Percentiles rank a stretch among this genome's conserved stretches.
Evolutionary conservation across 1,140 invertebrate genomes (phyloP).

Genomic region (Spodoptera frugiperda): DNA sequence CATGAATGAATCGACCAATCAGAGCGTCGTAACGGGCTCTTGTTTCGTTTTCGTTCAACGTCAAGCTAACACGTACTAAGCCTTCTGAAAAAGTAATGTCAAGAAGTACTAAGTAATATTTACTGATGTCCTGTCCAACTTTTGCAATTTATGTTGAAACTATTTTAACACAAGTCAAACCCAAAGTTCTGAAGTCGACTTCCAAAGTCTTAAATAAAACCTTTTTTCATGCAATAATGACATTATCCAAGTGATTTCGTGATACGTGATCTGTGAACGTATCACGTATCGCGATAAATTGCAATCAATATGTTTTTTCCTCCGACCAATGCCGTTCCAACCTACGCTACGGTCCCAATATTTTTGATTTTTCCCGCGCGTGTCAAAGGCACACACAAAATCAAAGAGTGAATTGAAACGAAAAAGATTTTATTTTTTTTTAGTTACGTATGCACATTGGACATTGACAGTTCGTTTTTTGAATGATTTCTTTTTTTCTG

Average conservation of each 20-base stretch:
- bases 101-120: too few relatives aligned
- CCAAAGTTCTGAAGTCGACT: neutral
- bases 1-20: too few relatives aligned
- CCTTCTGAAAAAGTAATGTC: too few relatives aligned
- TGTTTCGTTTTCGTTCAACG: too few relatives aligned
- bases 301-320: constrained; percentile 22
- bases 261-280: constrained; percentile 24
- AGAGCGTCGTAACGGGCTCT: too few relatives aligned
- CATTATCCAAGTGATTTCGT: constrained; percentile 24
- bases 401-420: constrained; percentile 6
- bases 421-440: constrained; percentile 5
- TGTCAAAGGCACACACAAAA: constrained; percentile 9
- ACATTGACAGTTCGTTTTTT: too few relatives aligned
- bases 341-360: neutral
- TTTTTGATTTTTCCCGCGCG: constrained; percentile 26
- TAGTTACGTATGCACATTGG: neutral
- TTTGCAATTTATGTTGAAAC: too few relatives aligned
- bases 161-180: neutral
- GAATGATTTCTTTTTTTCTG: too few relatives aligned
- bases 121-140: too few relatives aligned
- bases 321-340: neutral
- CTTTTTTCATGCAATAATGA: neutral
- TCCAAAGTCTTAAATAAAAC: neutral
- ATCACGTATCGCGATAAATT: constrained; percentile 42
- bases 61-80: too few relatives aligned